A percentile compares a stretch with the other conserved stretches of the same genome.
Evolutionary conservation across 1,140 invertebrate genomes (phyloP).

Genomic region (Schmidtea mediterranea): DNA sequence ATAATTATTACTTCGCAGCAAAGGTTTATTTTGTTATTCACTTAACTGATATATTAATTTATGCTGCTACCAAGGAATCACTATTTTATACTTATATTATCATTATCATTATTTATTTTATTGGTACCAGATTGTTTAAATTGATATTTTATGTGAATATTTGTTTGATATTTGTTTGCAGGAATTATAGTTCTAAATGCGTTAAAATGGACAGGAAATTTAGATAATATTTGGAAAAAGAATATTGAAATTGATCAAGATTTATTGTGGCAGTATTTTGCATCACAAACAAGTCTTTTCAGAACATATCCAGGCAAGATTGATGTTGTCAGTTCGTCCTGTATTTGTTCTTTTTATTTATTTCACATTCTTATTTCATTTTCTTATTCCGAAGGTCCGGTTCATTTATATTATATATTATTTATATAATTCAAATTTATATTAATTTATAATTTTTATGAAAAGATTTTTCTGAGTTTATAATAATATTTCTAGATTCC

Average conservation of each 20-base stretch:
- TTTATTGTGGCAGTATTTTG: constrained; percentile 79
- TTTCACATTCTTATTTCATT: too few relatives aligned
- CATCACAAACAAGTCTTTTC: constrained; percentile 61
- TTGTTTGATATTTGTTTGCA: too few relatives aligned
- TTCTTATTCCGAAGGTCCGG: too few relatives aligned
- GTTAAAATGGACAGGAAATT: constrained; percentile 52
- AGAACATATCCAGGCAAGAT: constrained; percentile 55
- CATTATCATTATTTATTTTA: too few relatives aligned
- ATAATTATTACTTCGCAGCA: too few relatives aligned
- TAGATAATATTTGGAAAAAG: constrained; percentile 53
- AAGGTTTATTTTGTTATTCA: too few relatives aligned
- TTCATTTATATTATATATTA: neutral
- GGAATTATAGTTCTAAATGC: constrained; percentile 38
- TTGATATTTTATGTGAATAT: too few relatives aligned
- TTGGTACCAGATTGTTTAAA: too few relatives aligned
- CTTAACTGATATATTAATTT: too few relatives aligned
- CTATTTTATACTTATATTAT: too few relatives aligned
- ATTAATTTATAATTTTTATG: neutral
- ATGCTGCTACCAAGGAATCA: too few relatives aligned
- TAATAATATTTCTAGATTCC: too few relatives aligned
- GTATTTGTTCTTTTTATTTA: neutral
- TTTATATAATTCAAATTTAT: neutral
- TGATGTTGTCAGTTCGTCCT: neutral
- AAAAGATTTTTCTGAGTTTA: neutral
- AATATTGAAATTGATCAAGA: constrained; percentile 61